A percentile compares a stretch with the other conserved stretches of the same genome.
These are phyloP conservation scores for Yponomeuta cagnagella DNA, from an alignment of 2,888 invertebrate genomes.

Conservation along the genomic window DNA sequence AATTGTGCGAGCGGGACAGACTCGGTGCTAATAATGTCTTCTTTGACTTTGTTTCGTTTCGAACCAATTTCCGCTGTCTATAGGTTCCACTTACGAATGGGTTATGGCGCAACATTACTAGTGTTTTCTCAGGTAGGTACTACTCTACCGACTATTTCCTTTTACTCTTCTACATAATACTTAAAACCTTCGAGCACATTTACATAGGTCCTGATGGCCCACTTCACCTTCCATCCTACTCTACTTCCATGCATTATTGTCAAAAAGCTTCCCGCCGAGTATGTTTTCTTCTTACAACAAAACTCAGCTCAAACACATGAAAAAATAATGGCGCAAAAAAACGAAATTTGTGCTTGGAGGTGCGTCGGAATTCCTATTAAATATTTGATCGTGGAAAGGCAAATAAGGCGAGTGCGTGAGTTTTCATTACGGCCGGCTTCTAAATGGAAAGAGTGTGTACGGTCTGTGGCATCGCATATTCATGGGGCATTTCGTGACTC, in stretches of 20 bases:
- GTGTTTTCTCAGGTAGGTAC: background rate
- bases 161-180: background rate
- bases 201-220: background rate
- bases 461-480: slow-evolving; percentile 75
- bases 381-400: slow-evolving; percentile 54
- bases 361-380: slow-evolving; percentile 24
- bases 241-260: slow-evolving; percentile 1
- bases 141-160: background rate
- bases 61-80: background rate
- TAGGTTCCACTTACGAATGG: background rate
- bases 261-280: background rate
- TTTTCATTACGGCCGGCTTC: slow-evolving; percentile 62
- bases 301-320: slow-evolving; percentile 6
- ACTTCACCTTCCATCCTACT: background rate
- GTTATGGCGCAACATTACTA: background rate
- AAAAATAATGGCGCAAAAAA: slow-evolving; percentile 9
- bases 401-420: slow-evolving; percentile 60
- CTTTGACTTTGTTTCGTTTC: background rate
- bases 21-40: background rate
- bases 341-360: slow-evolving; percentile 10
- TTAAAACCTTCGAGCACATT: background rate
- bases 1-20: too few species aligned
- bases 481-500: slow-evolving; percentile 73
- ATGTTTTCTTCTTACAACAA: slow-evolving; percentile 1
- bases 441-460: slow-evolving; percentile 75